A percentile compares a stretch with the other conserved stretches of the same genome.
phyloP scores from a whole-genome alignment of 2,113 vertebrate genomes.

The Triplophysa rosa region DNA sequence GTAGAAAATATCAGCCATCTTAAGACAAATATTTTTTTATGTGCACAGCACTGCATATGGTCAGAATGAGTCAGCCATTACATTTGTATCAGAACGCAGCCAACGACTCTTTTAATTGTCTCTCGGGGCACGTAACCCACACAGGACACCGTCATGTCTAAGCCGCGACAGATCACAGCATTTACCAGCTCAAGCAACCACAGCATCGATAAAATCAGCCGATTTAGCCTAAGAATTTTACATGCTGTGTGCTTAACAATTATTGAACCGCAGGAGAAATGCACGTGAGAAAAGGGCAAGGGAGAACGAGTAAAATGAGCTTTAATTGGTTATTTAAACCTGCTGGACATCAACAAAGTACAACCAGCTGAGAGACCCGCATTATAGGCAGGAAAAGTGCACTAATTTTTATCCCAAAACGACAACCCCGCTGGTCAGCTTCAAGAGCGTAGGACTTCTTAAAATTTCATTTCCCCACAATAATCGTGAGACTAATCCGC shows the following conservation, averaged over 20 bases:
- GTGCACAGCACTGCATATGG: no score
- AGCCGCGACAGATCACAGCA: constrained; percentile 26
- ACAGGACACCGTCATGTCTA: neutral
- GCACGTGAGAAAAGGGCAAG: neutral
- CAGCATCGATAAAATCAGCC: constrained; percentile 35
- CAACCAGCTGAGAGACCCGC: constrained; percentile 57
- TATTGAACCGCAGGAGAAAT: constrained; percentile 56
- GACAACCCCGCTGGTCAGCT: constrained; percentile 62
- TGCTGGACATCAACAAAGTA: constrained; percentile 74
- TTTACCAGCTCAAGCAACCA: constrained; percentile 11
- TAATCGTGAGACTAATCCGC: constrained; percentile 55
- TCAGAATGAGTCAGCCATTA: neutral
- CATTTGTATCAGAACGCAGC: neutral
- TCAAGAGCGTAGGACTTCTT: neutral
- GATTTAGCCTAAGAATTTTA: constrained; percentile 65
- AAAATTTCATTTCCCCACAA: constrained; percentile 59
- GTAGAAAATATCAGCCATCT: no score
- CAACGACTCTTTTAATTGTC: neutral
- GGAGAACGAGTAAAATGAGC: constrained; percentile 47
- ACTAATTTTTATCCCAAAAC: constrained; percentile 69
- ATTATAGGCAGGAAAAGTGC: constrained; percentile 71
- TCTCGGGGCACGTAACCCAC: neutral
- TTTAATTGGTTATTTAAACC: constrained; percentile 78
- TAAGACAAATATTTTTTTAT: no score
- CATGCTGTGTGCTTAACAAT: constrained; percentile 69